Evolutionary conservation across 2,797 vertebrate genomes (phyloP).

Genomic region (Ispidina picta): DNA sequence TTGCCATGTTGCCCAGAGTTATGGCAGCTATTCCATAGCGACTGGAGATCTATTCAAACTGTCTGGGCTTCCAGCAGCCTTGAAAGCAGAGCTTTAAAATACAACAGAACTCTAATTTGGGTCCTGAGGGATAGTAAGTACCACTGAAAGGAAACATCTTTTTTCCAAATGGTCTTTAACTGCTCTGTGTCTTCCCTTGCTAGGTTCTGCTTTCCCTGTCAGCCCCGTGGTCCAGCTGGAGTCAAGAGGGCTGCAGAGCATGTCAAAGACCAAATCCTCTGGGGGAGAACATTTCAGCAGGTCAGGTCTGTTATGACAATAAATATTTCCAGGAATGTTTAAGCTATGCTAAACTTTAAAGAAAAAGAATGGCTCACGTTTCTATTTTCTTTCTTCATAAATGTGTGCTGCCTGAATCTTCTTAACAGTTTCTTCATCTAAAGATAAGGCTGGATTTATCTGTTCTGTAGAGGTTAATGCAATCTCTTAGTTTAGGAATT

Average conservation of each 20-base stretch:
- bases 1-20: conserved; percentile 52
- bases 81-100: conserved; percentile 59
- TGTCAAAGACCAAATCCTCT: conserved; percentile 29
- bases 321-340: conserved; percentile 59
- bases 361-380: conserved; percentile 25
- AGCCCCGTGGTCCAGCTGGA: conserved; percentile 5
- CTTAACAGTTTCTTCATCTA: conserved; percentile 53
- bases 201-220: background rate
- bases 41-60: conserved; percentile 64
- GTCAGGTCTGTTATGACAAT: conserved; percentile 46
- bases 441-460: conserved; percentile 52
- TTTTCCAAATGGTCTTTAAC: conserved; percentile 34
- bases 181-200: conserved; percentile 21
- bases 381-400: conserved; percentile 53
- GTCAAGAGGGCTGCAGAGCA: conserved; percentile 13
- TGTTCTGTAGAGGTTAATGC: background rate
- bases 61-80: conserved; percentile 61
- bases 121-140: conserved; percentile 46
- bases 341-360: conserved; percentile 39
- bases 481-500: conserved; percentile 28
- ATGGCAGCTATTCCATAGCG: conserved; percentile 59
- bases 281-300: background rate
- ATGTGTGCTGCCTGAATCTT: conserved; percentile 11
- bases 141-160: conserved; percentile 10
- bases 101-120: conserved; percentile 29